Evolutionary conservation across 2,797 vertebrate species (phyloP).

Genomic region (Spinus pinus): DNA sequence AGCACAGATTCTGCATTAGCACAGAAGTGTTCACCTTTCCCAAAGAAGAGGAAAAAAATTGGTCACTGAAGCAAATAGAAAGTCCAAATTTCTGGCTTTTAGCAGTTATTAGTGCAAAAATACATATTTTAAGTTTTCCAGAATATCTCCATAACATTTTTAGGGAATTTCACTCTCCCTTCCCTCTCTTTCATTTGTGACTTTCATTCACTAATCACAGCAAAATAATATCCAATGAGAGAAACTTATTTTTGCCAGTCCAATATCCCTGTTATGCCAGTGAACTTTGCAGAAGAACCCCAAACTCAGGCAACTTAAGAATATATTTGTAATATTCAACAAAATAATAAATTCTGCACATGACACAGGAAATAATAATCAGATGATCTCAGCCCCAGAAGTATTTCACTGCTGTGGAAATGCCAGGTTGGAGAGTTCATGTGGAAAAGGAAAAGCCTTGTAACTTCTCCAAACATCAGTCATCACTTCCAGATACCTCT

Average conservation of each 20-base stretch:
- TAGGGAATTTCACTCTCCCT: neutral
- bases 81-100: neutral
- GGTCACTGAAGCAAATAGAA: neutral
- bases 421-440: conserved; percentile 70
- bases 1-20: neutral
- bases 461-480: conserved; percentile 72
- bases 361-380: conserved; percentile 63
- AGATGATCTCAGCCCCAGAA: conserved; percentile 67
- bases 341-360: conserved; percentile 58
- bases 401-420: conserved; percentile 53
- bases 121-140: neutral
- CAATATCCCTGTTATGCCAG: neutral
- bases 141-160: neutral
- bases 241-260: conserved; percentile 2
- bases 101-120: neutral
- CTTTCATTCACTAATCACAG: conserved; percentile 19
- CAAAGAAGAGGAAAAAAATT: neutral
- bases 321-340: conserved; percentile 53
- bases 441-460: conserved; percentile 72
- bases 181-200: neutral
- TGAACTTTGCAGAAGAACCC: neutral
- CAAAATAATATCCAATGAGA: neutral
- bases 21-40: neutral
- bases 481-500: conserved; percentile 73
- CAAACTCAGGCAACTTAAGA: conserved; percentile 26